phyloP scores from a whole-genome alignment of 2,113 vertebrate species.

The Peromyscus polionotus region DNA sequence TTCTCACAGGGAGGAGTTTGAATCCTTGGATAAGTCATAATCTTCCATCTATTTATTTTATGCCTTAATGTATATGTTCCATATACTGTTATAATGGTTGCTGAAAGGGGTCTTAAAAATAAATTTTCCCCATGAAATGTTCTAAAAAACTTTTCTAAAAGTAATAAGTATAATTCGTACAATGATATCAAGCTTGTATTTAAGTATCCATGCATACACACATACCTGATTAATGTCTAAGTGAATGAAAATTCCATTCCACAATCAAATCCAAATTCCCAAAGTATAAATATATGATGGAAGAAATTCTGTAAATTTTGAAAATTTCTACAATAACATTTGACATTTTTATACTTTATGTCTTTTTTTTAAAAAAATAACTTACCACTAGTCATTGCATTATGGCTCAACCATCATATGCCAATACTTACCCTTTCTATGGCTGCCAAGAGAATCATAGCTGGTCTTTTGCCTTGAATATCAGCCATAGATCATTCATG shows the following conservation, averaged over 20 bases:
- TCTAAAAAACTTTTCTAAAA: constrained; percentile 6
- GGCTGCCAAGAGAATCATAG: background rate
- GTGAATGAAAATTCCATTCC: background rate
- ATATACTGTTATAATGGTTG: background rate
- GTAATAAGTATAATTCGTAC: background rate
- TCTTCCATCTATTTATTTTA: constrained; percentile 5
- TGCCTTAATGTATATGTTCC: background rate
- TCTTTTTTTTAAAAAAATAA: background rate
- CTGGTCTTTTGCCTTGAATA: background rate
- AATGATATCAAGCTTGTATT: background rate
- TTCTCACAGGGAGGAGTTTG: background rate
- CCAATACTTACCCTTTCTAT: background rate
- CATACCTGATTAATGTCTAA: background rate
- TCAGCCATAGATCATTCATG: background rate
- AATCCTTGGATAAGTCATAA: background rate
- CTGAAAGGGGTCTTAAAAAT: background rate
- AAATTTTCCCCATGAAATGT: background rate
- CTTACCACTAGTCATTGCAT: background rate
- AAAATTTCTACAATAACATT: background rate
- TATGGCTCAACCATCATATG: background rate
- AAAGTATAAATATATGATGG: background rate
- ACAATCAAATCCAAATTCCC: background rate
- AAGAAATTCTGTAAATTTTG: background rate
- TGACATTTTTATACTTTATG: background rate
- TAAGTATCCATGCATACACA: background rate